These are phyloP conservation scores for Crioceris asparagi DNA, from an alignment of 2,888 invertebrate species.

Conservation along the genomic window DNA sequence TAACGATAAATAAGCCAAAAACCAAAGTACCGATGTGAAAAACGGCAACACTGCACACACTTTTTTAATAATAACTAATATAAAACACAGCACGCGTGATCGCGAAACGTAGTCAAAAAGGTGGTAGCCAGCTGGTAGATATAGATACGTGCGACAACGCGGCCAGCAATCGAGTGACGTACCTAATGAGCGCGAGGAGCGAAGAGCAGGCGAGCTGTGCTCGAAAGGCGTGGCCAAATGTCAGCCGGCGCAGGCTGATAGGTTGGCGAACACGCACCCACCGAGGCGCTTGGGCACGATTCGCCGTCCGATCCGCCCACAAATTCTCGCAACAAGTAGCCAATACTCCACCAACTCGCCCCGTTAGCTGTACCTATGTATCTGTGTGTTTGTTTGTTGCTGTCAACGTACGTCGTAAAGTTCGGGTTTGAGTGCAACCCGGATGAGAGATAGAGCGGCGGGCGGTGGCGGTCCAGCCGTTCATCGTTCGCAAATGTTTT, in stretches of 20 bases:
- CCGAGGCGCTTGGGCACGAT: conserved; percentile 15
- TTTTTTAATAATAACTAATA: no score
- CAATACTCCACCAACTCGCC: conserved; percentile 27
- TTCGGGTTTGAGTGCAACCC: no score
- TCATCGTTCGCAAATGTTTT: no score
- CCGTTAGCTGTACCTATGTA: no score
- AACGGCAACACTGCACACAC: no score
- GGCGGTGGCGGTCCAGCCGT: no score
- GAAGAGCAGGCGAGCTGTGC: conserved; percentile 22
- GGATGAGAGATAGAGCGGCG: no score
- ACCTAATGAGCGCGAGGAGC: conserved; percentile 29
- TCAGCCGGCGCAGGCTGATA: conserved; percentile 31
- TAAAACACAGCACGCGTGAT: conserved; percentile 10
- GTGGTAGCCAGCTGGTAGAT: conserved; percentile 5
- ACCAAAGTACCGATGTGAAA: no score
- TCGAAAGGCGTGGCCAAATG: conserved; percentile 34
- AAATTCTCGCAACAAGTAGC: conserved; percentile 38
- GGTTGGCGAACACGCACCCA: conserved; percentile 34
- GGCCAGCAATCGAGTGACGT: conserved; percentile 20
- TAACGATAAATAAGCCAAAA: no score
- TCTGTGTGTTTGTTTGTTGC: no score
- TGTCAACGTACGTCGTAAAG: no score
- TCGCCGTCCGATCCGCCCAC: conserved; percentile 33
- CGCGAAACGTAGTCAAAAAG: conserved; percentile 2
- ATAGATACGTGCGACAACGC: conserved; percentile 8